Percentiles rank a stretch among this genome's conserved stretches.
phyloP scores from a whole-genome alignment of 2,113 vertebrate species.

The Gymnobelideus leadbeateri region DNA sequence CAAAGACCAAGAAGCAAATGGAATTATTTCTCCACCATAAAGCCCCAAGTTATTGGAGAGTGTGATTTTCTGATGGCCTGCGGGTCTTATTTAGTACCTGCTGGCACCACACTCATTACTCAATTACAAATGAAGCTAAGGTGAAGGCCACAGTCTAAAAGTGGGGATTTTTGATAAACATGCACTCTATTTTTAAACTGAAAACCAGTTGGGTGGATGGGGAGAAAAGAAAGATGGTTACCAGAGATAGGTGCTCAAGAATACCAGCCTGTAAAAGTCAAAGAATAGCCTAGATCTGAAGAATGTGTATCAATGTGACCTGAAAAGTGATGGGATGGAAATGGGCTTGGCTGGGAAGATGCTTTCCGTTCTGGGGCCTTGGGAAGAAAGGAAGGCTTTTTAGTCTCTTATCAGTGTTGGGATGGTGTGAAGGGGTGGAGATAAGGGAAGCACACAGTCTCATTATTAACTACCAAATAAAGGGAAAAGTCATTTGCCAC shows the following conservation, averaged over 20 bases:
- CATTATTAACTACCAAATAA: background rate
- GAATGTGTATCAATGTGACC: background rate
- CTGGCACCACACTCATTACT: background rate
- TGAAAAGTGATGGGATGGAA: background rate
- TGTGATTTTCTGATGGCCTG: background rate
- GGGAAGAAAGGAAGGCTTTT: background rate
- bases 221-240: background rate
- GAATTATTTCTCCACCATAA: background rate
- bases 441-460: background rate
- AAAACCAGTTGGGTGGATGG: conserved; percentile 13
- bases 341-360: background rate
- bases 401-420: background rate
- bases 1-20: background rate
- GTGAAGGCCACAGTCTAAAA: background rate
- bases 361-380: background rate
- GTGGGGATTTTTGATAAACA: background rate
- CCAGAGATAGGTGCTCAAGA: conserved; percentile 2
- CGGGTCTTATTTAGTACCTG: background rate
- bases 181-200: conserved; percentile 41
- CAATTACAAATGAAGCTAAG: background rate
- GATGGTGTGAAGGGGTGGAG: background rate
- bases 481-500: background rate
- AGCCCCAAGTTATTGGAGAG: background rate
- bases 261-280: background rate
- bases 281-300: background rate